Conservation (phyloP, 2,797 vertebrate species). For the Pantherophis vulpinus region DNA sequence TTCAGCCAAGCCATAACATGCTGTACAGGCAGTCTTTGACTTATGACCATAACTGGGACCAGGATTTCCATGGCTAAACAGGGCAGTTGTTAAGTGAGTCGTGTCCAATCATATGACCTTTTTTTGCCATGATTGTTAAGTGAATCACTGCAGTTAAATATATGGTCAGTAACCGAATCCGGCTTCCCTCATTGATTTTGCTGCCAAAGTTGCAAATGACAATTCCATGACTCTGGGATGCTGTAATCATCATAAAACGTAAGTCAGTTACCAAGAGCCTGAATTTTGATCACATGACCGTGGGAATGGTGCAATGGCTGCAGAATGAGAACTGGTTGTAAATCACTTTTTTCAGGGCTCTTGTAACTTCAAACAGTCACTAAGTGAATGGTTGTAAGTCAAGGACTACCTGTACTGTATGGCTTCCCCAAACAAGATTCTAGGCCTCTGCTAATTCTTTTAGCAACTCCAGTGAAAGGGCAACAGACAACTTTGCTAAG, state of each 20-base stretch:
- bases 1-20: background rate
- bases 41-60: background rate
- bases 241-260: background rate
- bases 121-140: background rate
- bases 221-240: background rate
- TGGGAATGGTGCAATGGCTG: background rate
- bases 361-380: background rate
- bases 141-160: background rate
- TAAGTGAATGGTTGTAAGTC: background rate
- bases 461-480: background rate
- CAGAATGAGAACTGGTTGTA: background rate
- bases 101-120: background rate
- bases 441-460: constrained; percentile 1
- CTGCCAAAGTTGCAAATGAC: background rate
- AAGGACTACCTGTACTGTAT: background rate
- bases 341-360: background rate
- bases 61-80: background rate
- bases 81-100: background rate
- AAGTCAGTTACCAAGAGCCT: background rate
- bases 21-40: background rate
- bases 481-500: background rate
- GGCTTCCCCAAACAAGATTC: background rate
- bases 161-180: background rate
- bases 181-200: background rate
- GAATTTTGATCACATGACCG: background rate